Percentiles rank a stretch among this genome's conserved stretches.
Evolutionary conservation across 2,888 invertebrate species (phyloP).

Genomic region (Tinea trinotella): DNA sequence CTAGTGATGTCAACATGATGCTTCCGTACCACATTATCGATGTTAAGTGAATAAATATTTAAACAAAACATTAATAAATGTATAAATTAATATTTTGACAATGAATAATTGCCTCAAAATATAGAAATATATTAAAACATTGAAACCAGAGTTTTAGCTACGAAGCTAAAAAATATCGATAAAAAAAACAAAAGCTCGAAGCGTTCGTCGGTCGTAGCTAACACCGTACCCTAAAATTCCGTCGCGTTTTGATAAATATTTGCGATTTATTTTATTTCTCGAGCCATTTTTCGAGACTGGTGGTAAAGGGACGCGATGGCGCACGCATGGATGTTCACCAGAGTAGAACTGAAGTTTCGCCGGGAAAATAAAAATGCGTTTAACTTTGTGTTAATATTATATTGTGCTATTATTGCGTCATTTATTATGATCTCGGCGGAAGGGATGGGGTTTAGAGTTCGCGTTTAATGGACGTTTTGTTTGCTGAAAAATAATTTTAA

Average conservation of each 20-base stretch:
- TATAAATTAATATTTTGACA: too few relatives aligned
- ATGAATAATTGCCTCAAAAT: too few relatives aligned
- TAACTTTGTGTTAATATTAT: conserved; percentile 73
- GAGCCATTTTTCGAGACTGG: conserved; percentile 55
- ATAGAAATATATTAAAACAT: too few relatives aligned
- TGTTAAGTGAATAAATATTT: too few relatives aligned
- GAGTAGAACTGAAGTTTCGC: conserved; percentile 53
- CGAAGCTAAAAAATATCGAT: conserved; percentile 19
- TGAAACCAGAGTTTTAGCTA: too few relatives aligned
- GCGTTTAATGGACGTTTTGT: conserved; percentile 69
- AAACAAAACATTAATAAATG: too few relatives aligned
- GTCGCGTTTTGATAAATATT: conserved; percentile 60
- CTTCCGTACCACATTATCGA: too few relatives aligned
- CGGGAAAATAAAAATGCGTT: conserved; percentile 68
- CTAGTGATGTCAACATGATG: conserved; percentile 34
- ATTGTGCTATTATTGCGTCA: conserved; percentile 70
- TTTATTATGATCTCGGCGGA: conserved; percentile 68
- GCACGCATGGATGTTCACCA: conserved; percentile 39
- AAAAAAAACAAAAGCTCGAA: conserved; percentile 9
- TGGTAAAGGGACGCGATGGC: conserved; percentile 50
- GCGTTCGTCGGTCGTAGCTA: too few relatives aligned
- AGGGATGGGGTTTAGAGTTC: conserved; percentile 63
- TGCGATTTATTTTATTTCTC: conserved; percentile 59
- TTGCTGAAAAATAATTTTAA: conserved; percentile 57
- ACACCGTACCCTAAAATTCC: conserved; percentile 33